Conservation (phyloP, 2,888 invertebrate species). For the Oscheius sp. region DNA sequence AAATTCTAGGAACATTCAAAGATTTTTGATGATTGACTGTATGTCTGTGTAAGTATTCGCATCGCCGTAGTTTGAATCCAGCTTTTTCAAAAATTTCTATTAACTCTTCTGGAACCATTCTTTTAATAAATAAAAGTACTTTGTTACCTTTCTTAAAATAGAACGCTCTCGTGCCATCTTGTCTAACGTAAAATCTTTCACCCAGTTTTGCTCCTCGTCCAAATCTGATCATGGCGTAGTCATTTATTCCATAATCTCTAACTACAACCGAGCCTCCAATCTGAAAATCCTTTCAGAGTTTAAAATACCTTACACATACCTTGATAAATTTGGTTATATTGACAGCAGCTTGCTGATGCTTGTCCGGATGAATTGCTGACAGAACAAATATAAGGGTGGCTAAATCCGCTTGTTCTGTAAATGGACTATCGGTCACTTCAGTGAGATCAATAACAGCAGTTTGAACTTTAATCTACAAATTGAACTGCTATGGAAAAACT, state of each 20-base stretch:
- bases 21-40: constrained; percentile 93
- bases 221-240: constrained; percentile 94
- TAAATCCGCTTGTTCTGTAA: constrained; percentile 81
- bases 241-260: constrained; percentile 92
- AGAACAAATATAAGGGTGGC: constrained; percentile 92
- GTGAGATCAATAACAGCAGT: constrained; percentile 73
- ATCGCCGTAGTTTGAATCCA: constrained; percentile 82
- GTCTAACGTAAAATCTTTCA: constrained; percentile 90
- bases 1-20: constrained; percentile 89
- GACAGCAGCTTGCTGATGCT: constrained; percentile 78
- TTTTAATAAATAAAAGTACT: not conserved
- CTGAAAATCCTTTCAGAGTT: constrained; percentile 15
- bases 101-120: constrained; percentile 79
- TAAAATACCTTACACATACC: constrained; percentile 33
- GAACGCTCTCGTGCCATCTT: constrained; percentile 89
- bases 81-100: constrained; percentile 79
- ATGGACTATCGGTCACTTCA: constrained; percentile 41
- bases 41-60: constrained; percentile 85
- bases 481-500: no score
- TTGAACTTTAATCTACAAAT: constrained; percentile 38
- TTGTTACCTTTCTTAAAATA: constrained; percentile 75
- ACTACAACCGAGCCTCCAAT: constrained; percentile 86
- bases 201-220: constrained; percentile 90
- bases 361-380: constrained; percentile 90
- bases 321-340: constrained; percentile 79